Percentiles rank a stretch among this genome's conserved stretches.
phyloP scores from a whole-genome alignment of 2,888 invertebrate genomes.

The Scelioninae gen. 1 region DNA sequence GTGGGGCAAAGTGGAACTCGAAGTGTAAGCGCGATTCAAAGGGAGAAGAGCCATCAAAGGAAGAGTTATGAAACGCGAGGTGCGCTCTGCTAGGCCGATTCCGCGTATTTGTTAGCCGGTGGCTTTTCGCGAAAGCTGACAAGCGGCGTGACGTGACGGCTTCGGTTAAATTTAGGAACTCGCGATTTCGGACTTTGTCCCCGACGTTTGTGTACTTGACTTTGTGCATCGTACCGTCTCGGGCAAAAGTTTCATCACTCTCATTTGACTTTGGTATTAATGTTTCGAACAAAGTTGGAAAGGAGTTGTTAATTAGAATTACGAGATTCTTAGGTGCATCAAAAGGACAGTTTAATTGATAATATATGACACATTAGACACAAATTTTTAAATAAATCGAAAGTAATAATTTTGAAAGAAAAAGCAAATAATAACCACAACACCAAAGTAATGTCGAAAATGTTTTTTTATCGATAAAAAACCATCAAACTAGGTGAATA shows the following conservation, averaged over 20 bases:
- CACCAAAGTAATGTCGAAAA: too few species aligned
- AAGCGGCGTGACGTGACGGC: conserved; percentile 58
- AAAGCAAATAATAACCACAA: too few species aligned
- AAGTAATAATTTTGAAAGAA: too few species aligned
- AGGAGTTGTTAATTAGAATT: conserved; percentile 32
- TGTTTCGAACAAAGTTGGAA: conserved; percentile 17
- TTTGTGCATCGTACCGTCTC: conserved; percentile 29
- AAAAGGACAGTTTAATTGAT: too few species aligned
- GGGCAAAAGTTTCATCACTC: conserved; percentile 18
- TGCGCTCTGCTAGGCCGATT: conserved; percentile 49
- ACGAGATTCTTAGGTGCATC: background rate
- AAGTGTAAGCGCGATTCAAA: conserved; percentile 40
- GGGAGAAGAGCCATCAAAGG: conserved; percentile 47
- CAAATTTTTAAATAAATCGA: too few species aligned
- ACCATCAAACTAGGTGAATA: too few species aligned
- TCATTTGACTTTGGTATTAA: conserved; percentile 30
- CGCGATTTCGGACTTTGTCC: conserved; percentile 60
- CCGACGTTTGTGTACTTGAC: conserved; percentile 54
- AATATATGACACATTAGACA: too few species aligned
- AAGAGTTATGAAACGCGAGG: conserved; percentile 39
- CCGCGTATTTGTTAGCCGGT: conserved; percentile 65
- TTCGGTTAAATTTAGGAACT: conserved; percentile 67
- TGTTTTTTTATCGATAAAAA: too few species aligned
- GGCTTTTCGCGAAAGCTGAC: conserved; percentile 69
- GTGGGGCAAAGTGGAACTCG: conserved; percentile 3